Evolutionary conservation across 2,113 vertebrate species (phyloP).

Genomic region (Phylloscopus trochilus): DNA sequence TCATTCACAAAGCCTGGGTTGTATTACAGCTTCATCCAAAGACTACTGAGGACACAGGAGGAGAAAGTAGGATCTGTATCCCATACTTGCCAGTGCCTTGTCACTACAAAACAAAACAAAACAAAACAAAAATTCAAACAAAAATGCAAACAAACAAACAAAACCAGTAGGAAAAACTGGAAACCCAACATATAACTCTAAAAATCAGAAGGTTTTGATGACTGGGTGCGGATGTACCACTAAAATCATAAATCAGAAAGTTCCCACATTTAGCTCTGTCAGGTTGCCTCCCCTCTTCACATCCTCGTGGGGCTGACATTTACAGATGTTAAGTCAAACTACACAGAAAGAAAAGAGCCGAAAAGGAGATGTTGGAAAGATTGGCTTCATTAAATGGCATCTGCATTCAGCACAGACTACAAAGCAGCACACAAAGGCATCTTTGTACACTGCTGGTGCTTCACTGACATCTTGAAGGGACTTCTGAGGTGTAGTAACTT

Average conservation of each 20-base stretch:
- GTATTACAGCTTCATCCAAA: background rate
- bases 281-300: background rate
- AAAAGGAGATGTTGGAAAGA: background rate
- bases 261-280: background rate
- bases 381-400: constrained; percentile 7
- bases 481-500: background rate
- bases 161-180: background rate
- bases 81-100: background rate
- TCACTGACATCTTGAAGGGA: background rate
- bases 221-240: background rate
- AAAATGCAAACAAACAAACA: background rate
- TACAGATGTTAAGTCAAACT: background rate
- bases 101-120: background rate
- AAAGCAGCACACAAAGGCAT: background rate
- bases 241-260: background rate
- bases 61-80: background rate
- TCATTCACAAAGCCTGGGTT: background rate
- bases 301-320: background rate
- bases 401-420: background rate
- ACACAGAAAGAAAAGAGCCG: background rate
- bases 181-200: background rate
- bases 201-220: background rate
- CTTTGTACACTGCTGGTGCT: background rate
- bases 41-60: background rate
- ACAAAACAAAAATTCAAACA: too few species aligned